Base-by-base conservation (phyloP, 2,888 invertebrate species). In the Blastobasis adustella region DNA sequence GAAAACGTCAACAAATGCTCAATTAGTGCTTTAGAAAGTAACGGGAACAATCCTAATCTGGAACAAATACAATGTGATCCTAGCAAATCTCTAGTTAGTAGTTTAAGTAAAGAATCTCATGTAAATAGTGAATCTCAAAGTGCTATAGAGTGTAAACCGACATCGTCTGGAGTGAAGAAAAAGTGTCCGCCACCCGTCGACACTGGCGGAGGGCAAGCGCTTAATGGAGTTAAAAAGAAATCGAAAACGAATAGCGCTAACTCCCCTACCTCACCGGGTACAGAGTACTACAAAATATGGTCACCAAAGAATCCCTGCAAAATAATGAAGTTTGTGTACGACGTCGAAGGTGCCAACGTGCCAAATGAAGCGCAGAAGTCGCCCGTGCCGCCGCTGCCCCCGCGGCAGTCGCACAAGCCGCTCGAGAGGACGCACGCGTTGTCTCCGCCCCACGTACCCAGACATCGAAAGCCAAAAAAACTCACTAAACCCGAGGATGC, bases 371-470 rank as follows among this genome's bases (percentile, higher is more conserved):
- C 85, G 52, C 90, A 93, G 57, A 93, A 94, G 53, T 92, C 92
- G 5, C 88, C 87, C 23, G 92, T 93, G 44, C 94, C 94, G 42
- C 93, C 92, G 23, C 76, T 94, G 46, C 95, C 95, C 46, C 94
- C 94, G 40, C 89, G 93, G 65, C 89, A 90, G 48, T 79, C 91
- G 40, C 96, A 96, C 76, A 91, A 93, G 61, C 95, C 96, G 8
- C 81, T 96, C 58, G 95, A 96, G 69, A 89, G 95, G 58, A 92
- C 91, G 93, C 94, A 57, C 88, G 92, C 87, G 80, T 67, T 89
- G 52, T 89, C 90, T 70, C 94, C 94, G 36, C 94, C 95, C 4
- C 91, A 92, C 71, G 91, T 94, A 62, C 91, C 91, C 46, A 81
- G 92, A 54, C 91, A 92, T 66, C 89, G 92, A 65, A 93, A 93